Percentiles rank a stretch among this genome's conserved stretches.
Conservation (phyloP, 2,113 vertebrate species). For the Calyptommatus sinebrachiatus region DNA sequence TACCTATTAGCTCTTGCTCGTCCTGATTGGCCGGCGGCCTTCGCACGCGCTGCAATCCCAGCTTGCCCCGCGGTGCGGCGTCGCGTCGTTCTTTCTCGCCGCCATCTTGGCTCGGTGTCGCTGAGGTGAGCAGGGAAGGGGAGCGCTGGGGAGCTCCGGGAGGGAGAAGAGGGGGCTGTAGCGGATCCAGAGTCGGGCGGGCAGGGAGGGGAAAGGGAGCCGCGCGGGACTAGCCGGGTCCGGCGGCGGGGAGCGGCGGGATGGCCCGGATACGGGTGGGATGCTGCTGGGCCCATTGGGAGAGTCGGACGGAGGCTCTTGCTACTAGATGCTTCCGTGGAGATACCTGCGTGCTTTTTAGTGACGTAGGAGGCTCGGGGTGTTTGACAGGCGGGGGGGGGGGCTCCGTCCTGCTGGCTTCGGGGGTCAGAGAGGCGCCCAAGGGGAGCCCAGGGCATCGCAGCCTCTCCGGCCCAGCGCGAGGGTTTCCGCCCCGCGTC, state of each 20-base stretch:
- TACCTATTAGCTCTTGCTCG: not conserved
- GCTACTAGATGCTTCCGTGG: too few relatives aligned
- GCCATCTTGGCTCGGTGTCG: slow-evolving; percentile 23
- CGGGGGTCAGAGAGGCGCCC: too few relatives aligned
- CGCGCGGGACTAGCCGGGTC: not conserved
- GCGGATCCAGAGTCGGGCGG: not conserved
- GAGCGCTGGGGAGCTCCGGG: not conserved
- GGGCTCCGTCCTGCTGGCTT: not conserved
- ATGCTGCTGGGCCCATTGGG: not conserved
- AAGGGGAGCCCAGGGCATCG: too few relatives aligned
- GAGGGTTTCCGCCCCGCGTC: too few relatives aligned
- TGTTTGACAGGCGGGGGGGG: not conserved
- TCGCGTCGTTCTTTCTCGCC: slow-evolving; percentile 4
- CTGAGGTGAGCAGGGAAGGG: not conserved
- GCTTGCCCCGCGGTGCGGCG: not conserved
- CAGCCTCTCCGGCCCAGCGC: too few relatives aligned
- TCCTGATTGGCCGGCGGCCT: not conserved
- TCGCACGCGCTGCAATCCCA: not conserved
- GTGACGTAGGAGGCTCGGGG: not conserved
- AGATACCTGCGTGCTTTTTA: too few relatives aligned
- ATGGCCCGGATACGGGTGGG: slow-evolving; percentile 14
- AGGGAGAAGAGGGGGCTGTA: too few relatives aligned
- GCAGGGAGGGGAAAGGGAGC: too few relatives aligned
- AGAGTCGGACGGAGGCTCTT: not conserved
- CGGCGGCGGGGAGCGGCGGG: not conserved